phyloP scores from a whole-genome alignment of 2,888 invertebrate species.

The Hirudinaria manillensis region DNA sequence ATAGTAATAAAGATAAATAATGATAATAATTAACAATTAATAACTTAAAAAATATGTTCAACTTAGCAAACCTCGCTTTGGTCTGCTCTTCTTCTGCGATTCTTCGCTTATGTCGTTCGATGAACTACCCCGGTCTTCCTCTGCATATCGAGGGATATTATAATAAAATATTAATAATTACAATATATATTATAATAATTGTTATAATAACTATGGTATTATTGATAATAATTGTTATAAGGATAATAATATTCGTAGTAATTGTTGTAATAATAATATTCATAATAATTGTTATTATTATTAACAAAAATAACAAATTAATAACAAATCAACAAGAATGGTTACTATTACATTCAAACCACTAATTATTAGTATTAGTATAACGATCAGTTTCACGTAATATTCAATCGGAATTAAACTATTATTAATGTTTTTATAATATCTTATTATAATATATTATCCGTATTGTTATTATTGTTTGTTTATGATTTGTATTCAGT shows the following conservation, averaged over 20 bases:
- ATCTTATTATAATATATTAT: too few relatives aligned
- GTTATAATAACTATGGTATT: not conserved
- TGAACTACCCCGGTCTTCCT: slow-evolving; percentile 26
- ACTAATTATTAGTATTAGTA: too few relatives aligned
- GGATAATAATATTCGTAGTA: too few relatives aligned
- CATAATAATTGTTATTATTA: not conserved
- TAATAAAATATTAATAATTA: not conserved
- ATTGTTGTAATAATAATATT: too few relatives aligned
- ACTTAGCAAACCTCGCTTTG: slow-evolving; percentile 28
- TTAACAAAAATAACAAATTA: not conserved
- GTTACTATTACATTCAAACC: too few relatives aligned
- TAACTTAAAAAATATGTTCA: not conserved
- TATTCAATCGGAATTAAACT: too few relatives aligned
- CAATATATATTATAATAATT: not conserved
- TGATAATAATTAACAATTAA: too few relatives aligned
- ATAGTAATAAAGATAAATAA: too few relatives aligned
- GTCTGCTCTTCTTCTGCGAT: slow-evolving; percentile 30
- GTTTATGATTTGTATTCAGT: too few relatives aligned
- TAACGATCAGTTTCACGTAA: too few relatives aligned
- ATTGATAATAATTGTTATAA: not conserved
- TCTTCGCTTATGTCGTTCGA: slow-evolving; percentile 27
- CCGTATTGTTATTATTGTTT: too few relatives aligned
- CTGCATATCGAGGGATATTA: not conserved
- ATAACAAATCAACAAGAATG: not conserved
- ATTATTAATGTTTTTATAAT: too few relatives aligned